Evolutionary conservation across 2,113 vertebrate species (phyloP).

Genomic region (Thunnus maccoyii): DNA sequence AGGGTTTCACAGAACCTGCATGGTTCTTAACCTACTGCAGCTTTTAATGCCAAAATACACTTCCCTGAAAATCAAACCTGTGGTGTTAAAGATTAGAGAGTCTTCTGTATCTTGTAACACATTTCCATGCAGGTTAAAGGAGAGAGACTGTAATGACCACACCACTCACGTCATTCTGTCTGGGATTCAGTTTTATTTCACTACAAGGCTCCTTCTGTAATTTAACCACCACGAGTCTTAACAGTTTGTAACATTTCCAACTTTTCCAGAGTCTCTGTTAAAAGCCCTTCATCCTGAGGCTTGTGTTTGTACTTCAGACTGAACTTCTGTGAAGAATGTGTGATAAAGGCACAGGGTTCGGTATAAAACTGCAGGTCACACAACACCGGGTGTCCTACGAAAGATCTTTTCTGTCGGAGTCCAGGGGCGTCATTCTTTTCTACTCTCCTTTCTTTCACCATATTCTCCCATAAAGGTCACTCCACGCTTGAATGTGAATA

Average conservation of each 20-base stretch:
- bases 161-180: not conserved
- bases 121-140: not conserved
- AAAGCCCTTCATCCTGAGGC: not conserved
- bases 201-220: not conserved
- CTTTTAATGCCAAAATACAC: too few species aligned
- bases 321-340: slow-evolving; percentile 41
- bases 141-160: not conserved
- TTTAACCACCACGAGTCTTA: slow-evolving; percentile 2
- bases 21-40: too few species aligned
- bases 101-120: not conserved
- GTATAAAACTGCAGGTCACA: slow-evolving; percentile 45
- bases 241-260: slow-evolving; percentile 58
- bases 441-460: slow-evolving; percentile 27
- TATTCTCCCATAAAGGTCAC: slow-evolving; percentile 69
- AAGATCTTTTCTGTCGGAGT: slow-evolving; percentile 43
- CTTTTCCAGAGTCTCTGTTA: slow-evolving; percentile 30
- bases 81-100: too few species aligned
- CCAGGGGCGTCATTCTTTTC: slow-evolving; percentile 34
- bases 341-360: slow-evolving; percentile 26
- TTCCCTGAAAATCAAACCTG: too few species aligned
- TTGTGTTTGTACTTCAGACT: slow-evolving; percentile 39
- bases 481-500: slow-evolving; percentile 42
- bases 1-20: too few species aligned
- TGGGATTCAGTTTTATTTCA: not conserved
- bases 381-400: slow-evolving; percentile 20